A percentile compares a stretch with the other conserved stretches of the same genome.
Evolutionary conservation across 2,797 vertebrate species (phyloP).

Genomic region (Yasuhikotakia modesta): DNA sequence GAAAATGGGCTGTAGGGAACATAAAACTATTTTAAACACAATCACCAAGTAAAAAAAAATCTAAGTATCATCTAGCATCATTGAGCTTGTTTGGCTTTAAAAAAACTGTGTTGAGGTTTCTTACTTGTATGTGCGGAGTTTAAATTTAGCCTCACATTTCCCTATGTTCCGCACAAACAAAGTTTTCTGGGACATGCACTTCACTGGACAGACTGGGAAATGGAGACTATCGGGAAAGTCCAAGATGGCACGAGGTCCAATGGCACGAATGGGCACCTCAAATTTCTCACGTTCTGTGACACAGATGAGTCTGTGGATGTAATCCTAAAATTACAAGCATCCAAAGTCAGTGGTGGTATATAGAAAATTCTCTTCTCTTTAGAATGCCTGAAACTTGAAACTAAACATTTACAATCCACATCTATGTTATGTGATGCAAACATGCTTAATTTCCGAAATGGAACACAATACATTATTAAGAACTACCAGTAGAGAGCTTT

Average conservation of each 20-base stretch:
- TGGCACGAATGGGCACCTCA: slow-evolving; percentile 81
- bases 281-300: slow-evolving; percentile 88
- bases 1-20: slow-evolving; percentile 82
- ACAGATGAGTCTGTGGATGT: slow-evolving; percentile 80
- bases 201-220: slow-evolving; percentile 83
- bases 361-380: neutral
- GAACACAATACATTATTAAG: too few species aligned
- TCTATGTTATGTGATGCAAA: neutral
- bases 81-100: too few species aligned
- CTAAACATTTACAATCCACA: too few species aligned
- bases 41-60: neutral
- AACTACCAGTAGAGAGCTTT: too few species aligned
- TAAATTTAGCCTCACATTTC: slow-evolving; percentile 78
- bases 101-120: neutral
- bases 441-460: neutral
- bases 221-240: slow-evolving; percentile 84
- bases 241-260: slow-evolving; percentile 85
- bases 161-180: slow-evolving; percentile 85
- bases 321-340: slow-evolving; percentile 77
- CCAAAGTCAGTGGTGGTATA: neutral
- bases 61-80: neutral
- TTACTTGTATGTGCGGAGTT: slow-evolving; percentile 78
- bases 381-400: too few species aligned
- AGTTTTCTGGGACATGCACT: slow-evolving; percentile 80
- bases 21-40: neutral